Evolutionary conservation across 2,888 invertebrate species (phyloP).

Genomic region (Tineola bisselliella): DNA sequence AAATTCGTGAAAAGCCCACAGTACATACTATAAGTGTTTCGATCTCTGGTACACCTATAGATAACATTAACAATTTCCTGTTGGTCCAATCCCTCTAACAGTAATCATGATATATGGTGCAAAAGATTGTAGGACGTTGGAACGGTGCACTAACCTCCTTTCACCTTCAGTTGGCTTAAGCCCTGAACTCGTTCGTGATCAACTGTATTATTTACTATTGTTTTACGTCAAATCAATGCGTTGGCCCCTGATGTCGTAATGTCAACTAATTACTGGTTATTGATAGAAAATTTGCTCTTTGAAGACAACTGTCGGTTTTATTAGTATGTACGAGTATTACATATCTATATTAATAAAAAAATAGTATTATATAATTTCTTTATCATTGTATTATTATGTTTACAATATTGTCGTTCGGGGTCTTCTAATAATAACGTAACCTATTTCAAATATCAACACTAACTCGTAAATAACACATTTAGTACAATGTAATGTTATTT

Average conservation of each 20-base stretch:
- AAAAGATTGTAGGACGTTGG: not conserved
- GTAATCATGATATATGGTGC: conserved; percentile 7
- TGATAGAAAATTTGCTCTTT: not conserved
- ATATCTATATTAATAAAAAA: too few relatives aligned
- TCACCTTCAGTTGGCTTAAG: conserved; percentile 28
- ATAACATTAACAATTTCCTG: not conserved
- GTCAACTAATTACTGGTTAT: not conserved
- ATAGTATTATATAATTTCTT: too few relatives aligned
- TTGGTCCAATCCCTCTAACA: conserved; percentile 1
- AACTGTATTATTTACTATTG: not conserved
- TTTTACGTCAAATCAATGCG: not conserved
- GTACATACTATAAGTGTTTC: too few relatives aligned
- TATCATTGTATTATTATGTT: not conserved
- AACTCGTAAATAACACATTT: not conserved
- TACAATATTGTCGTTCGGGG: not conserved
- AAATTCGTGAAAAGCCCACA: too few relatives aligned
- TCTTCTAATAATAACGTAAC: conserved; percentile 1
- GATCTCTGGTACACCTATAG: not conserved
- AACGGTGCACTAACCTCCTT: conserved; percentile 40
- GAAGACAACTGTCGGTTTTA: not conserved
- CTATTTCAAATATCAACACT: not conserved
- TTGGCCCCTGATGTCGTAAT: conserved; percentile 1
- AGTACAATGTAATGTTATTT: not conserved
- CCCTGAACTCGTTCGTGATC: conserved; percentile 22
- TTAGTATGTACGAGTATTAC: too few relatives aligned